These are phyloP conservation scores for Tromatobia lineatoria DNA, from an alignment of 2,888 invertebrate genomes.

Conservation along the genomic window DNA sequence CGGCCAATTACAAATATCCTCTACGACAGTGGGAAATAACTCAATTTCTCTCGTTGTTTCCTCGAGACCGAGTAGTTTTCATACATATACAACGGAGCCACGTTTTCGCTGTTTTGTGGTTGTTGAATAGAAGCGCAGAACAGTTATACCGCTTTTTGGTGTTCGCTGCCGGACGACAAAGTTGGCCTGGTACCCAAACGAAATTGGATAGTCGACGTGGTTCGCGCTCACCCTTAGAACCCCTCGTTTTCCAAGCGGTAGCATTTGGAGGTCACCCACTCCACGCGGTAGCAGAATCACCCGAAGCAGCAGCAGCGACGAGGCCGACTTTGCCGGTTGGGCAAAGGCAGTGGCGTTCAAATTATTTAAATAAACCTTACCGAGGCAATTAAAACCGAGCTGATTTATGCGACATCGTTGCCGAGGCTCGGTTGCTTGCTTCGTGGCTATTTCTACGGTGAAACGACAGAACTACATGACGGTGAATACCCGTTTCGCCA, in stretches of 20 bases:
- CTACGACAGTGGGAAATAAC: not conserved
- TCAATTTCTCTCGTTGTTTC: not conserved
- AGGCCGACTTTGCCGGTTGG: slow-evolving; percentile 54
- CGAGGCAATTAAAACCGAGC: slow-evolving; percentile 80
- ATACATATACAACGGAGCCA: slow-evolving; percentile 35
- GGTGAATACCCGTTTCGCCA: slow-evolving; percentile 19
- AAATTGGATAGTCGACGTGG: slow-evolving; percentile 63
- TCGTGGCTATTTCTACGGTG: slow-evolving; percentile 40
- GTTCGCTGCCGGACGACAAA: slow-evolving; percentile 49
- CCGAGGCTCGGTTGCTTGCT: slow-evolving; percentile 56
- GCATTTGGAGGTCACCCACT: slow-evolving; percentile 16
- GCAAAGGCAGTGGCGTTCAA: slow-evolving; percentile 71
- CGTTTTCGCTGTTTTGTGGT: slow-evolving; percentile 59
- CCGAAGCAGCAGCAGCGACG: slow-evolving; percentile 18
- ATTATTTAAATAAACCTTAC: slow-evolving; percentile 81
- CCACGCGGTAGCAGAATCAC: slow-evolving; percentile 5
- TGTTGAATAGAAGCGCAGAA: slow-evolving; percentile 55
- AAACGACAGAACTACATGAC: slow-evolving; percentile 54
- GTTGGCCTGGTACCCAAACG: slow-evolving; percentile 58
- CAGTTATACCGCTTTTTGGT: slow-evolving; percentile 52
- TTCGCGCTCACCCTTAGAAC: slow-evolving; percentile 31
- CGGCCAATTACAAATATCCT: not conserved
- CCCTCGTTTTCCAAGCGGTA: slow-evolving; percentile 15
- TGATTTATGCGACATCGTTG: slow-evolving; percentile 77
- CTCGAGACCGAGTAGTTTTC: not conserved